phyloP scores from a whole-genome alignment of 2,888 invertebrate genomes.

The Caenorhabditis plicata region DNA sequence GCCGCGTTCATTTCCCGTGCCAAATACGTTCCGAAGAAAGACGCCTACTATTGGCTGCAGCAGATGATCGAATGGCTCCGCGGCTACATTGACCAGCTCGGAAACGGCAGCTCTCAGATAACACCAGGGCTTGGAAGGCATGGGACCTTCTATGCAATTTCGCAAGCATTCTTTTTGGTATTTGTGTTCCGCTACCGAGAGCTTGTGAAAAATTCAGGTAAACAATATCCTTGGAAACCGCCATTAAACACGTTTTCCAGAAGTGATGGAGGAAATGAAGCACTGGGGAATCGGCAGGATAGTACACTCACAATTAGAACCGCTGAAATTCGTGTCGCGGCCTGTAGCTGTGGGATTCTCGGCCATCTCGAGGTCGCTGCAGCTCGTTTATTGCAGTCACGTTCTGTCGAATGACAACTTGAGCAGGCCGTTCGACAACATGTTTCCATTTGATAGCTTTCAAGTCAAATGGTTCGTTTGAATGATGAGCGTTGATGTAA shows the following conservation, averaged over 20 bases:
- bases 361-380: slow-evolving; percentile 64
- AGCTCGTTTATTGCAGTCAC: slow-evolving; percentile 58
- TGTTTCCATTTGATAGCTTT: slow-evolving; percentile 48
- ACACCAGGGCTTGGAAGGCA: slow-evolving; percentile 69
- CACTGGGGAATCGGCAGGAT: slow-evolving; percentile 82
- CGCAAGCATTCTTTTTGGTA: slow-evolving; percentile 88
- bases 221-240: not conserved
- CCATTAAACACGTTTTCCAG: slow-evolving; percentile 1
- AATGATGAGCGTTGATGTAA: no score
- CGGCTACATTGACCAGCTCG: slow-evolving; percentile 48
- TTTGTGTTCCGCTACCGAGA: slow-evolving; percentile 86
- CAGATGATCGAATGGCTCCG: slow-evolving; percentile 50
- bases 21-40: slow-evolving; percentile 42
- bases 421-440: slow-evolving; percentile 45
- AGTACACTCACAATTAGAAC: slow-evolving; percentile 84
- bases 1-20: slow-evolving; percentile 56
- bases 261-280: slow-evolving; percentile 75
- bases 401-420: slow-evolving; percentile 39
- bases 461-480: no score
- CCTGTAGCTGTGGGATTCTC: slow-evolving; percentile 66
- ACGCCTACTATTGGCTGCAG: slow-evolving; percentile 44
- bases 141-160: slow-evolving; percentile 85
- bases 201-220: slow-evolving; percentile 71
- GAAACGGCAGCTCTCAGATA: slow-evolving; percentile 27
- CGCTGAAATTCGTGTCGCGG: slow-evolving; percentile 77